Evolutionary conservation across 1,140 invertebrate genomes (phyloP), one percentile per base, ranked within the genome.

Genomic region (Anoplophora glabripennis): DNA sequence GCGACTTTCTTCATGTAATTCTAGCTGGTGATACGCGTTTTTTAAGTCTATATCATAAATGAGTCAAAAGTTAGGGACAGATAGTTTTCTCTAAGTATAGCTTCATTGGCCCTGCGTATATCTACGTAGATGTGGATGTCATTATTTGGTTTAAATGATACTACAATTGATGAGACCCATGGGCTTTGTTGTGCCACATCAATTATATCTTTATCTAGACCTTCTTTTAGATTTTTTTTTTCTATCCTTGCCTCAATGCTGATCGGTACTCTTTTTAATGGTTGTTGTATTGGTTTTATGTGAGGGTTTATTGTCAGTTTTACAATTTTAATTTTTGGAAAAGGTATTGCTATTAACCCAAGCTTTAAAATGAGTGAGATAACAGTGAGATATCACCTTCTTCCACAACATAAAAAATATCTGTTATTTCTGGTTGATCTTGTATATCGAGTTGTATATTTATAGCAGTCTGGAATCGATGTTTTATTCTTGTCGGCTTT

Each of bases 61-160:
- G 42, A 44, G 12, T 70, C 67, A 38, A 70, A 63, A 38, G 59
- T 65, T 9, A 66, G 69, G 10, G 71, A 28, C 11, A 67, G 67
- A 21, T 58, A 63, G 18, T 64, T 62, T 63, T 71, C 66, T 58
- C 63, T 61, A 4, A 61, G 10, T 2, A 72, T 68, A 7, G 71
- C 69, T 60, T 66, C 53, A 57, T 72, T 70, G 8, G 69, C 58
- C 56, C 53, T 53, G 4, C 66, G 21, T 66, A 71, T 71, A 45
- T 70, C 65, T 12, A 75, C 53, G 51, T 71, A 72, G 41, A 75
- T 52, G 10, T 67, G 34, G 33, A 72, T 49, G 28, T 71, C 66
- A 4, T 59, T 67, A 38, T 63, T 44, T 14, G 56, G 33, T 62
- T 70, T 70, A 17, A 58, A 40, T 5, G 65, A 37, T 12, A 64